These are phyloP conservation scores for Tetramorium simillimum DNA, from an alignment of 1,140 invertebrate species.

Conservation along the genomic window DNA sequence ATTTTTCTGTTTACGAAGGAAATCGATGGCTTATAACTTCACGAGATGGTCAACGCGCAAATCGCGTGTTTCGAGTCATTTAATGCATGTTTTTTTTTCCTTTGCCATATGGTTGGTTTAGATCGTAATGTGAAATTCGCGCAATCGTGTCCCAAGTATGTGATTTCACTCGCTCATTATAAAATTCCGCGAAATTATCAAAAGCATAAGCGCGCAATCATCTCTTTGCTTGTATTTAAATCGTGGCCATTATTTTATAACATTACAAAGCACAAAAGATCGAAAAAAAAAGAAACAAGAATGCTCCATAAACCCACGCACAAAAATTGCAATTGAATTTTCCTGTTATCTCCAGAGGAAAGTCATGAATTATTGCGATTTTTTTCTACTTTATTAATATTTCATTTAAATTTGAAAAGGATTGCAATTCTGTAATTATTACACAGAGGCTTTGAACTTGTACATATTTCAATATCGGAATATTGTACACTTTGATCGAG, in stretches of 20 bases:
- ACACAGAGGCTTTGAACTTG: neutral
- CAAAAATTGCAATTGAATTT: neutral
- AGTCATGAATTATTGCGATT: neutral
- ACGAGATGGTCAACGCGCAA: conserved; percentile 22
- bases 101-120: neutral
- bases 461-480: neutral
- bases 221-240: neutral
- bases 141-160: neutral
- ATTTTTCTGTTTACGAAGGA: conserved; percentile 26
- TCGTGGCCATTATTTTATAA: neutral
- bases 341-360: neutral
- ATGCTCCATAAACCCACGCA: neutral
- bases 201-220: neutral
- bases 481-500: neutral
- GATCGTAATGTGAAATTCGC: conserved; percentile 20
- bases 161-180: neutral
- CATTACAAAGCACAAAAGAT: neutral
- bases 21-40: conserved; percentile 34
- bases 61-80: conserved; percentile 44
- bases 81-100: conserved; percentile 10
- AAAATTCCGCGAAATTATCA: neutral
- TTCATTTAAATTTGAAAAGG: neutral
- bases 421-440: neutral
- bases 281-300: neutral
- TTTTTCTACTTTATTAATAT: neutral